Evolutionary conservation across 30 jellyfish, hydroid and myxozoan species (phyloP), one percentile per base, ranked within the genome.

Genomic region (Turritopsis rubra): DNA sequence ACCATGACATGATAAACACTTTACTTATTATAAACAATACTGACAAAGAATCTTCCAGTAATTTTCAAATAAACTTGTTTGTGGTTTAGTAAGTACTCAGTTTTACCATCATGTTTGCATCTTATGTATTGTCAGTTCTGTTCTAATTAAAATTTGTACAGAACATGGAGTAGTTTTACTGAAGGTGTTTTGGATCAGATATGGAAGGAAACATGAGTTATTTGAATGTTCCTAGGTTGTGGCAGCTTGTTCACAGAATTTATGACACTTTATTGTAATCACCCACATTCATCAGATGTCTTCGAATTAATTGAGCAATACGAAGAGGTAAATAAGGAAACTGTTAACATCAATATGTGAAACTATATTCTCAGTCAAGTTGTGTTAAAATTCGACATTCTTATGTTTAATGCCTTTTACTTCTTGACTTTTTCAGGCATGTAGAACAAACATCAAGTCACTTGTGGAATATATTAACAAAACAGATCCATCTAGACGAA

Each of bases 241-340:
- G 87, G 87, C 27, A 85, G 29, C 4, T 52, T 91, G 79, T 91
- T 91, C 52, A 30, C 82, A 1, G 78, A 81, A 16, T 91, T 91
- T 66, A 91, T 66, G 82, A 88, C 86, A 28, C 83, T 81, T 73
- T 86, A 79, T 28, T 65, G 73, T 29, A 53, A 54, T 13, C 88
- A 86, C 29, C 91, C 94, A 16, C 89, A 82, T 60, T 89, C 97
- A 82, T 92, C 94, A 26, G 96, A 91, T 75, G 94, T 87, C 52
- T 91, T 91, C 86, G 96, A 91, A 52, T 86, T 86, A 13, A 79
- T 81, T 79, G 96, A 86, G 52, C 88, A 76, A 29, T 91, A 86
- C 79, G 97, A 91, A 75, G 66, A 83, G 79, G 90, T 83, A 21
- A 73, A 54, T 30, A 21, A 7, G 13, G 9, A 23, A 28, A 78